Conservation (phyloP, 2,113 vertebrate species). For the Bubo bubo region DNA sequence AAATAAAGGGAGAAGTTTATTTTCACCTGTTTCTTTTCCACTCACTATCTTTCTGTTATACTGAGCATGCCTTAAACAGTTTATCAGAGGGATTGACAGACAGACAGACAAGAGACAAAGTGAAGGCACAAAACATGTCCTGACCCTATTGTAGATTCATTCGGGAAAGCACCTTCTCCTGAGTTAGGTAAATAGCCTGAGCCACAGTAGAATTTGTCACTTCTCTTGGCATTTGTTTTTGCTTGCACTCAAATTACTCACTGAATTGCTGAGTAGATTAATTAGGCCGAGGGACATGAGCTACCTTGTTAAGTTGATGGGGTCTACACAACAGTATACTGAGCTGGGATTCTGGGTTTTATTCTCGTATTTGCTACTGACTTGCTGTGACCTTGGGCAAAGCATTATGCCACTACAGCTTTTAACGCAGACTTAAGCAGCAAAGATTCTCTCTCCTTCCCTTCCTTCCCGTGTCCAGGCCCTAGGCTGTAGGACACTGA, state of each 20-base stretch:
- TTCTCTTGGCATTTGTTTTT: slow-evolving; percentile 22
- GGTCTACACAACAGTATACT: not conserved
- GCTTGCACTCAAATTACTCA: not conserved
- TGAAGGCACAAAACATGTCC: not conserved
- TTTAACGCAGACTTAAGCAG: not conserved
- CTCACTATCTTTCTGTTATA: not conserved
- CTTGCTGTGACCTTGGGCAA: not conserved
- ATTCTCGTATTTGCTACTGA: not conserved
- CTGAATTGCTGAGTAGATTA: not conserved
- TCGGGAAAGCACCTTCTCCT: not conserved
- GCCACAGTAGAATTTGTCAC: not conserved
- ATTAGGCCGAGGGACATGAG: not conserved
- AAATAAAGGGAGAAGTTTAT: slow-evolving; percentile 27
- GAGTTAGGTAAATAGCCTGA: not conserved
- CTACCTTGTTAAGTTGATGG: not conserved
- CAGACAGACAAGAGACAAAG: not conserved
- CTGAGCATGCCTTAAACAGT: not conserved
- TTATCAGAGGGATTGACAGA: not conserved
- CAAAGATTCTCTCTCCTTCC: not conserved
- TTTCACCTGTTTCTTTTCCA: slow-evolving; percentile 59
- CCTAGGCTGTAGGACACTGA: not conserved
- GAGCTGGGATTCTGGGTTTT: not conserved
- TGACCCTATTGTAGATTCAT: not conserved
- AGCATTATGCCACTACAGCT: not conserved
- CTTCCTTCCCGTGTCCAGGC: not conserved